phyloP scores from a whole-genome alignment of 1,140 invertebrate species.

The Ips nitidus region DNA sequence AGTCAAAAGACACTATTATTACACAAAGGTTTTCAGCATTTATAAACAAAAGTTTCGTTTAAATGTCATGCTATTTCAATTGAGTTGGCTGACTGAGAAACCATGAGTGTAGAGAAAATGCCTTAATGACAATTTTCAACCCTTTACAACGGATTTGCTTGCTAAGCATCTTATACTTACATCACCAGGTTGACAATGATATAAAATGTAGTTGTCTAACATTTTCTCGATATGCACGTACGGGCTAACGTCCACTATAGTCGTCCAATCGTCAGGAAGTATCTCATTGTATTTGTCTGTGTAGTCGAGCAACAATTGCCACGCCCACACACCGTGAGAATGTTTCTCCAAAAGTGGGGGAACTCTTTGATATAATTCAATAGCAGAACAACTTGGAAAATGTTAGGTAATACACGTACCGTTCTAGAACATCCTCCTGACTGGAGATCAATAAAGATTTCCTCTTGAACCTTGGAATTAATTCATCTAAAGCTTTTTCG shows the following conservation, averaged over 20 bases:
- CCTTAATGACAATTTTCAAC: no score
- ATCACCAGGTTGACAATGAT: slow-evolving; percentile 44
- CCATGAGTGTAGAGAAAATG: no score
- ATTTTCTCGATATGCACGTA: slow-evolving; percentile 39
- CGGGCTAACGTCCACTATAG: slow-evolving; percentile 44
- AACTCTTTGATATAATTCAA: slow-evolving; percentile 15
- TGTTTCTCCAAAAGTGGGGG: slow-evolving; percentile 41
- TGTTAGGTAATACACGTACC: slow-evolving; percentile 29
- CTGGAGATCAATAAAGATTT: slow-evolving; percentile 42
- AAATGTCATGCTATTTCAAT: no score
- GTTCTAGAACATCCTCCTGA: slow-evolving; percentile 48
- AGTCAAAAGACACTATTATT: no score
- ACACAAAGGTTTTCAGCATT: no score
- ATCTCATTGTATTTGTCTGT: slow-evolving; percentile 45
- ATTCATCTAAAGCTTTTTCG: slow-evolving; percentile 54
- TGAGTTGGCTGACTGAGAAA: no score
- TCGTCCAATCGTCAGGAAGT: slow-evolving; percentile 48
- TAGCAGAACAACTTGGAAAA: not conserved
- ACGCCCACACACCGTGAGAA: slow-evolving; percentile 43
- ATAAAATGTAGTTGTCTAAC: slow-evolving; percentile 37
- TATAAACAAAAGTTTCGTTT: no score
- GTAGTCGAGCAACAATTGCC: slow-evolving; percentile 47
- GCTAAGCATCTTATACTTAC: slow-evolving; percentile 39
- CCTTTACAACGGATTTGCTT: no score
- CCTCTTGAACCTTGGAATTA: slow-evolving; percentile 48